A percentile compares a stretch with the other conserved stretches of the same genome.
Evolutionary conservation across 2,113 vertebrate genomes (phyloP).

Genomic region (Suricata suricatta): DNA sequence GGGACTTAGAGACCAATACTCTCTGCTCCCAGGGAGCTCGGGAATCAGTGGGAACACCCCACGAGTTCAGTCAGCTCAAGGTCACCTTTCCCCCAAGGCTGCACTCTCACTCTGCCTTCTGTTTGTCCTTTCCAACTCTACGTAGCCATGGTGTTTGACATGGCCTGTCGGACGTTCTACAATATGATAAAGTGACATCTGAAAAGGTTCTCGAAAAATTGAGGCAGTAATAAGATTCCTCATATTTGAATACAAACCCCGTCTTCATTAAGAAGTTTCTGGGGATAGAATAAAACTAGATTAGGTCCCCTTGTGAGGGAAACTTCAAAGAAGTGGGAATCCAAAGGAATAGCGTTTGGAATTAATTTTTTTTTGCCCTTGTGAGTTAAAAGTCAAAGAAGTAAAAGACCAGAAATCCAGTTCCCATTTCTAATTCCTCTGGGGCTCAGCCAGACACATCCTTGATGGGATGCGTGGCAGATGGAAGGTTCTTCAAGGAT

Average conservation of each 20-base stretch:
- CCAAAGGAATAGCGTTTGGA: background rate
- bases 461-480: fast-evolving
- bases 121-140: background rate
- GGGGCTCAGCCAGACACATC: background rate
- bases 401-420: background rate
- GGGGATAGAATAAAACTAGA: background rate
- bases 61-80: background rate
- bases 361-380: background rate
- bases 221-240: background rate
- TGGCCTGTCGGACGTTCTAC: background rate
- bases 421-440: background rate
- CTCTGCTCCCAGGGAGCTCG: background rate
- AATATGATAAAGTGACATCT: background rate
- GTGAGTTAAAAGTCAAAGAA: conserved; percentile 28
- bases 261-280: background rate
- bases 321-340: conserved; percentile 29
- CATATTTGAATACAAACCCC: background rate
- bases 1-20: background rate
- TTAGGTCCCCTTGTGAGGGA: background rate
- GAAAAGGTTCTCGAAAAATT: background rate
- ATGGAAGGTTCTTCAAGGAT: fast-evolving
- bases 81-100: background rate
- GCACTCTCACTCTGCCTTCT: fast-evolving
- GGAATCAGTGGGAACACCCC: too few species aligned
- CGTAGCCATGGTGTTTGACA: fast-evolving